A percentile compares a stretch with the other conserved stretches of the same genome.
Evolutionary conservation across 2,113 vertebrate species (phyloP).

Genomic region (Catharus bicknelli): DNA sequence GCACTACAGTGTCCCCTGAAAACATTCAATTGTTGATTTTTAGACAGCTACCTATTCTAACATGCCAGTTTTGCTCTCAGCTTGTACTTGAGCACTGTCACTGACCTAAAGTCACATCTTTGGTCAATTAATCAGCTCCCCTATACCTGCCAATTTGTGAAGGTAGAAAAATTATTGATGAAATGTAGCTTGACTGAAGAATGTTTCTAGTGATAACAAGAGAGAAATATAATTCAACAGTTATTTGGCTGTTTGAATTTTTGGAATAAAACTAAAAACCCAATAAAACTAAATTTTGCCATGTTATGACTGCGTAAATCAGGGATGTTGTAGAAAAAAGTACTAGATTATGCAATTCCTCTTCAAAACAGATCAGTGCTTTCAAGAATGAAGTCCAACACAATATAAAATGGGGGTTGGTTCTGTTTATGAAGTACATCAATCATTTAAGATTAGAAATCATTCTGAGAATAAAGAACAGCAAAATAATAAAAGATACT

Average conservation of each 20-base stretch:
- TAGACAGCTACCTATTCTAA: accelerated
- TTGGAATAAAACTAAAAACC: background rate
- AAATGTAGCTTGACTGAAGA: background rate
- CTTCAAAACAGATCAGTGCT: background rate
- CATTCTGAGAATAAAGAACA: background rate
- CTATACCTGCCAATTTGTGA: background rate
- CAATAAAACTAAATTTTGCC: background rate
- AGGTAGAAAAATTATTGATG: background rate
- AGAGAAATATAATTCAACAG: background rate
- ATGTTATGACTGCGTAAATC: background rate
- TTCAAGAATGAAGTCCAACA: background rate
- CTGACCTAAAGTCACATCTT: background rate
- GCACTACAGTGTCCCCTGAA: background rate
- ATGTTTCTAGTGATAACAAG: background rate
- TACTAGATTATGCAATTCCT: background rate
- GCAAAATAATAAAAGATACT: background rate
- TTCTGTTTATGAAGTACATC: background rate
- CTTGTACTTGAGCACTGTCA: background rate
- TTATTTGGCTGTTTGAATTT: background rate
- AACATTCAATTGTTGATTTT: background rate
- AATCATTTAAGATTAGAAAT: background rate
- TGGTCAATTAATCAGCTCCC: background rate
- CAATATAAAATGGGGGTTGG: background rate
- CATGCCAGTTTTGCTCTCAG: background rate
- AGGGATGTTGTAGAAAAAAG: background rate